These are phyloP conservation scores for Chymomyza procnemis DNA, from an alignment of 2,888 invertebrate species.

Conservation along the genomic window DNA sequence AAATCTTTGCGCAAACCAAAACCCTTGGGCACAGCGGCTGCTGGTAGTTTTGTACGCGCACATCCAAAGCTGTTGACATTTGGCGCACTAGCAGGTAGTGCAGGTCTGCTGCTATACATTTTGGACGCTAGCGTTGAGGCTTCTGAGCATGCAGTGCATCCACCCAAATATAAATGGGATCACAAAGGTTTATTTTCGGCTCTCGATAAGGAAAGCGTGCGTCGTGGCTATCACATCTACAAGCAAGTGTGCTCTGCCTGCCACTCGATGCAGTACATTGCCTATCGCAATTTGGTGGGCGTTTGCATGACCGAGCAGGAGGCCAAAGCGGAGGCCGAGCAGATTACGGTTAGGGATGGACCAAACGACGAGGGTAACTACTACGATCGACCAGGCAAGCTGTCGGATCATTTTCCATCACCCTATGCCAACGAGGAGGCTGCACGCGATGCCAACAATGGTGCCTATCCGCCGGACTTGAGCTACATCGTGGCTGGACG, in stretches of 20 bases:
- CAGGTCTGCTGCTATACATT: conserved; percentile 88
- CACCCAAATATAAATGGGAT: conserved; percentile 90
- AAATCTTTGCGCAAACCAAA: conserved; percentile 15
- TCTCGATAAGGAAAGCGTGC: conserved; percentile 91
- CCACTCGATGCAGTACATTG: conserved; percentile 94
- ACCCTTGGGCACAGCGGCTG: background rate
- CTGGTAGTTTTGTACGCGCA: background rate
- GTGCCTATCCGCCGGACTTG: conserved; percentile 97
- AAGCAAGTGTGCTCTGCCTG: conserved; percentile 99
- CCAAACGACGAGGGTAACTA: conserved; percentile 92
- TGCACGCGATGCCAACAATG: conserved; percentile 96
- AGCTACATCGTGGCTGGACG: conserved; percentile 92
- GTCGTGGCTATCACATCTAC: conserved; percentile 96
- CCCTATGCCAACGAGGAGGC: conserved; percentile 98
- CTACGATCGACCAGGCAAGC: conserved; percentile 95
- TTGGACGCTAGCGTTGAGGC: conserved; percentile 93
- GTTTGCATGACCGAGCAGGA: conserved; percentile 95
- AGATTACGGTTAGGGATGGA: conserved; percentile 86
- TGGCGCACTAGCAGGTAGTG: conserved; percentile 90
- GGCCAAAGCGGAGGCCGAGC: conserved; percentile 97
- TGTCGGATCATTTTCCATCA: conserved; percentile 92
- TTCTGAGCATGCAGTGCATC: conserved; percentile 87
- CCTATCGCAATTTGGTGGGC: conserved; percentile 93
- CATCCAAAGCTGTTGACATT: conserved; percentile 81
- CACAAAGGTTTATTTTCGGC: conserved; percentile 88